A percentile compares a stretch with the other conserved stretches of the same genome.
phyloP scores from a whole-genome alignment of 2,113 vertebrate species.

The Pyxicephalus adspersus region DNA sequence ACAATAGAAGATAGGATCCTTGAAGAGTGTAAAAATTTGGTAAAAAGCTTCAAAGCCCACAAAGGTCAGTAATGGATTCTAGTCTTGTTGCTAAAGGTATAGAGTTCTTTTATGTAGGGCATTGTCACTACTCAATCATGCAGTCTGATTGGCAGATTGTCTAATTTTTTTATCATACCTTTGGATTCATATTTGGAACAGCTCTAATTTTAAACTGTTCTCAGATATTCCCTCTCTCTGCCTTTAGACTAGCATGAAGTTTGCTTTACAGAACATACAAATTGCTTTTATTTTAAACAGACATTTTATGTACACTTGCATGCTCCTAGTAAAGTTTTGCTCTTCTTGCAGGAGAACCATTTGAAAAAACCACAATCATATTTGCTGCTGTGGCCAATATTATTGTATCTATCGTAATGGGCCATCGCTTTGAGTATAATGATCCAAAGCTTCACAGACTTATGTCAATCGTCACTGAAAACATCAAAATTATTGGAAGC shows the following conservation, averaged over 20 bases:
- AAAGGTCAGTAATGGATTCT: slow-evolving; percentile 53
- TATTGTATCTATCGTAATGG: slow-evolving; percentile 21
- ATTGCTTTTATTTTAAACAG: no score
- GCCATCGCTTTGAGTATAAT: slow-evolving; percentile 39
- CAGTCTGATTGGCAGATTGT: no score
- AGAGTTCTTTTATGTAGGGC: no score
- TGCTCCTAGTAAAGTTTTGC: background rate
- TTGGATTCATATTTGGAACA: no score
- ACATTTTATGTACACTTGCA: no score
- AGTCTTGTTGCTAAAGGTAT: no score
- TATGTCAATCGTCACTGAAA: background rate
- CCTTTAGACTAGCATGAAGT: no score
- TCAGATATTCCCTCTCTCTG: no score
- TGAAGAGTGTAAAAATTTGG: slow-evolving; percentile 61
- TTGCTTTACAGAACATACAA: no score
- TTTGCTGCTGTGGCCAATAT: slow-evolving; percentile 39
- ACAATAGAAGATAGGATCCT: slow-evolving; percentile 64
- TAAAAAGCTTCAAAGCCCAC: slow-evolving; percentile 50
- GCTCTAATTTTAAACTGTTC: no score
- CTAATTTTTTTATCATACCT: no score
- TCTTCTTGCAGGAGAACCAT: background rate
- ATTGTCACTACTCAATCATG: no score
- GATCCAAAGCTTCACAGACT: slow-evolving; percentile 19
- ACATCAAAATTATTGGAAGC: background rate
- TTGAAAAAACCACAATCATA: background rate